Evolutionary conservation across 2,888 invertebrate species (phyloP), one percentile per base, ranked within the genome.

Genomic region (Crossocerus cetratus): DNA sequence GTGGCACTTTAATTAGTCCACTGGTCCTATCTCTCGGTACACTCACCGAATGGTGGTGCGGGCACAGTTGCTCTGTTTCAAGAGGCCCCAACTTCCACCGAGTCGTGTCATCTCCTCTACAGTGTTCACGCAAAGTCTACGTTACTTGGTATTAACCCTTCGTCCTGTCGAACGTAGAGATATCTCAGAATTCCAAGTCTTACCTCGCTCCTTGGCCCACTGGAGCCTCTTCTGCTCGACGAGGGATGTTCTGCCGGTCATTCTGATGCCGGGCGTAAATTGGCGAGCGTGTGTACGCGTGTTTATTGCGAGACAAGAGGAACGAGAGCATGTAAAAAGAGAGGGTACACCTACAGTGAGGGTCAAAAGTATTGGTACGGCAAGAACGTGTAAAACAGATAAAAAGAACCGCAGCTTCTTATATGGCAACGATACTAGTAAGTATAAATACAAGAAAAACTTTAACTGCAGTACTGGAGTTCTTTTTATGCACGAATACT

Each of bases 141-240:
- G 18, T n/a, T 58, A 58, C 32, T 32, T 32, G 2, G 32, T 32
- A 32, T 32, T 3, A 32, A 32, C 5, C 32, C 8, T 32, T 32
- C 8, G 3, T 32, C 32, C 32, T 32, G 8, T 32, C 8, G 32
- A 32, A 32, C 32, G 32, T n/a, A 5, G 1, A 49, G 53, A 4
- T n/a, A 32, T 32, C 32, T 8, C 32, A 0, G 16, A 42, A 59
- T 56, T 20, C 84, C 0, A 18, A 42, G 13, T 71, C 90, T 87
- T 92, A 97, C 98, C 97, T 94, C 94, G 94, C 92, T 98, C 98
- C 91, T 93, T 94, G 84, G 97, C 97, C 98, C 98, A 98, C 93
- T 98, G 97, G 87, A 95, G 93, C 90, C 95, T 95, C 91, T 98
- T 98, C 91, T 95, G 94, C 92, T 98, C 96, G 86, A 97, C 92